A percentile compares a stretch with the other conserved stretches of the same genome.
These are phyloP conservation scores for Chelmon rostratus DNA, from an alignment of 2,797 vertebrate genomes.

Conservation along the genomic window DNA sequence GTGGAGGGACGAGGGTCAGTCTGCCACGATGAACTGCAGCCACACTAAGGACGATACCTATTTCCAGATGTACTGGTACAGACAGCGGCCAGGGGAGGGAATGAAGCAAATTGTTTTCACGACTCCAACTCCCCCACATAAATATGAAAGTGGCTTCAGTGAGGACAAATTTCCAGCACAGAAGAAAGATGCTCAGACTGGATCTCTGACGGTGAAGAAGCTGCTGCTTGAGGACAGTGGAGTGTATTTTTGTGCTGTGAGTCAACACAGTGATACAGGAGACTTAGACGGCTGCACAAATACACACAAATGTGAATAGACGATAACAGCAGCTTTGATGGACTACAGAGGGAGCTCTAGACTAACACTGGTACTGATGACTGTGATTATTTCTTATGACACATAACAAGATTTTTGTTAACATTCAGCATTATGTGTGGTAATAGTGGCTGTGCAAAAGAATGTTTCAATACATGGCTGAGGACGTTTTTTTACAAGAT, in stretches of 20 bases:
- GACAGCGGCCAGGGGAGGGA: constrained; percentile 60
- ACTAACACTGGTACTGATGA: background rate
- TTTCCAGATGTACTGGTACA: constrained; percentile 73
- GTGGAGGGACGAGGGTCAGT: background rate
- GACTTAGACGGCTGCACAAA: constrained; percentile 41
- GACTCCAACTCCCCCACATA: rapidly evolving
- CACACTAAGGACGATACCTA: background rate
- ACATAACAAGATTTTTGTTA: too few relatives aligned
- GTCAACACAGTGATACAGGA: constrained; percentile 62
- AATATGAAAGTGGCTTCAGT: constrained; percentile 42
- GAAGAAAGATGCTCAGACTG: constrained; percentile 21
- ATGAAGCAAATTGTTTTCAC: constrained; percentile 57
- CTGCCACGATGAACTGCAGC: constrained; percentile 63
- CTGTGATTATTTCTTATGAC: too few relatives aligned
- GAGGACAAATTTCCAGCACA: constrained; percentile 28
- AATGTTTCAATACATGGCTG: too few relatives aligned
- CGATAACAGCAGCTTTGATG: background rate
- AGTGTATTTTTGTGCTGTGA: constrained; percentile 74
- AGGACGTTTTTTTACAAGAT: too few relatives aligned
- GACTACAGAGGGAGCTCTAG: background rate
- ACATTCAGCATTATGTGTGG: too few relatives aligned
- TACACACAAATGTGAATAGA: constrained; percentile 1
- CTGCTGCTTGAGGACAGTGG: constrained; percentile 52
- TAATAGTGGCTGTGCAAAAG: too few relatives aligned
- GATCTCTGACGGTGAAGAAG: constrained; percentile 55